phyloP scores from a whole-genome alignment of 2,113 vertebrate species.

The Cochlearius cochlearius region DNA sequence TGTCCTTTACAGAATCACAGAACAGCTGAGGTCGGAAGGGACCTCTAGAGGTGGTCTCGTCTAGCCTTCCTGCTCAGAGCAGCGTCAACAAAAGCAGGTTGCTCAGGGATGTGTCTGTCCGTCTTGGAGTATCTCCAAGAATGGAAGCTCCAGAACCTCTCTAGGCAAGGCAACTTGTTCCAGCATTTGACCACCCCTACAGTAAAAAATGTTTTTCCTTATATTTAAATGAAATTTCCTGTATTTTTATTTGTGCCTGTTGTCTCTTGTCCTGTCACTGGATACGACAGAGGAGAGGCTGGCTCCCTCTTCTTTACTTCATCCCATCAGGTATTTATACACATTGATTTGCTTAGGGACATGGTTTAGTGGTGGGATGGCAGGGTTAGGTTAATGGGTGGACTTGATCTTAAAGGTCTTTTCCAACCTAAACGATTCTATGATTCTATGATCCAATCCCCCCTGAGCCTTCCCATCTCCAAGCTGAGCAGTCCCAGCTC shows the following conservation, averaged over 20 bases:
- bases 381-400: too few species aligned
- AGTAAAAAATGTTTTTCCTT: not conserved
- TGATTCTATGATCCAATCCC: not conserved
- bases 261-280: not conserved
- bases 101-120: not conserved
- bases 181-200: fast-evolving
- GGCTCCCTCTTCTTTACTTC: not conserved
- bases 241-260: not conserved
- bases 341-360: not conserved
- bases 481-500: not conserved
- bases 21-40: not conserved
- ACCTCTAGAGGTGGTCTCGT: not conserved
- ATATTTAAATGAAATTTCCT: not conserved
- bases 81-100: not conserved
- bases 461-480: not conserved
- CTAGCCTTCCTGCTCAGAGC: not conserved
- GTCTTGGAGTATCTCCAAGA: not conserved
- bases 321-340: not conserved
- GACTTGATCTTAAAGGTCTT: too few species aligned
- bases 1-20: not conserved
- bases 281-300: not conserved
- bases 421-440: too few species aligned
- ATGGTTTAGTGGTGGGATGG: too few species aligned
- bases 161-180: not conserved
- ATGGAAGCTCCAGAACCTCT: not conserved